A percentile compares a stretch with the other conserved stretches of the same genome.
phyloP scores from a whole-genome alignment of 2,797 vertebrate species.

The Alexandromys oeconomus region DNA sequence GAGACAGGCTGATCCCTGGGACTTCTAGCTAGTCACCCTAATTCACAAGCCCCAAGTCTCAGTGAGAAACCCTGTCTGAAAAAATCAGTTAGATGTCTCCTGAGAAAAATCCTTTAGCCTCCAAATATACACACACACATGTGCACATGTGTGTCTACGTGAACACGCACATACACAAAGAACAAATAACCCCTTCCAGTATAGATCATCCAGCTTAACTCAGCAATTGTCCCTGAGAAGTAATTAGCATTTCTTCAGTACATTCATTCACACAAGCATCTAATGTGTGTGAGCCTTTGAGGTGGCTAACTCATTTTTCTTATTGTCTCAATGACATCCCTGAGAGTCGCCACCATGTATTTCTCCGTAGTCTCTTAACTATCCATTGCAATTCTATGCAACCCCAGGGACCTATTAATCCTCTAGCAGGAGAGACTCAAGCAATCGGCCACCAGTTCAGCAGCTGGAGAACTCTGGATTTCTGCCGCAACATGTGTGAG shows the following conservation, averaged over 20 bases:
- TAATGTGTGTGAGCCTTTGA: not conserved
- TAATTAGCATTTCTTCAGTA: conserved; percentile 30
- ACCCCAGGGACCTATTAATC: conserved; percentile 39
- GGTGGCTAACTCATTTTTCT: conserved; percentile 32
- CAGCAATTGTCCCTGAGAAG: not conserved
- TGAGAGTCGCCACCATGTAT: not conserved
- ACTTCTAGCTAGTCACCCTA: not conserved
- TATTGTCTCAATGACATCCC: not conserved
- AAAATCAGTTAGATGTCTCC: not conserved
- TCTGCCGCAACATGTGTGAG: conserved; percentile 43
- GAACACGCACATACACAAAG: not conserved
- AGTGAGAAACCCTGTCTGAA: not conserved
- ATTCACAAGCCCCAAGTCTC: not conserved
- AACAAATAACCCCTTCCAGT: not conserved
- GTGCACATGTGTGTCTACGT: too few species aligned
- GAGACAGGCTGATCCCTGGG: not conserved
- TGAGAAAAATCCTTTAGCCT: not conserved
- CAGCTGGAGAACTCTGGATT: conserved; percentile 31
- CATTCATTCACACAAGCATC: not conserved
- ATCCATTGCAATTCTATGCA: conserved; percentile 11
- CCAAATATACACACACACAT: not conserved
- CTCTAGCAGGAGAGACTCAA: conserved; percentile 54
- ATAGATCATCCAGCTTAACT: not conserved
- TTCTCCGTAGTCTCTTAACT: conserved; percentile 54
- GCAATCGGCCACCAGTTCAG: conserved; percentile 56